These are phyloP conservation scores for Sebastes hubbsi DNA, from an alignment of 2,797 vertebrate genomes.

Conservation along the genomic window DNA sequence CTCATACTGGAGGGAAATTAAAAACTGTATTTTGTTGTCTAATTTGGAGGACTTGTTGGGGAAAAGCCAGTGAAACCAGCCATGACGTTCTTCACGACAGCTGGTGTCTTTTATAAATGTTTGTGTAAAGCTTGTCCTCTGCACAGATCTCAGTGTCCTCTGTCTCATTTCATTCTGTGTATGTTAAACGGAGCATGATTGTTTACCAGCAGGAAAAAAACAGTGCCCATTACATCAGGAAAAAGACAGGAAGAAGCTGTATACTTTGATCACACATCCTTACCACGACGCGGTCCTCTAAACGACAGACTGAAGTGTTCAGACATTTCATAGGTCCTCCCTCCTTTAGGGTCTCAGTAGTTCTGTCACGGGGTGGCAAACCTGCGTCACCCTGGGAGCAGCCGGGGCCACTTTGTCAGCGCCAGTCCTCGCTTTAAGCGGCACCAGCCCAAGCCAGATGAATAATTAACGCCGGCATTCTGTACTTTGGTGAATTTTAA, in stretches of 20 bases:
- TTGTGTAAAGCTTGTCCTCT: constrained; percentile 19
- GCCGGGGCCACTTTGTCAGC: constrained; percentile 72
- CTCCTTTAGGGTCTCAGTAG: constrained; percentile 23
- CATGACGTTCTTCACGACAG: constrained; percentile 13
- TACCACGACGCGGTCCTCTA: background rate
- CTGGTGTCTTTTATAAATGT: constrained; percentile 28
- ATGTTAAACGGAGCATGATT: constrained; percentile 63
- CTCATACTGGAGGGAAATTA: background rate
- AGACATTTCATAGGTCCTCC: constrained; percentile 8
- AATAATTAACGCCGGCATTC: constrained; percentile 83
- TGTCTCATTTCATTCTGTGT: constrained; percentile 42
- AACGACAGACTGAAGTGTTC: background rate
- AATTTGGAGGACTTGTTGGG: background rate
- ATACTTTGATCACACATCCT: background rate
- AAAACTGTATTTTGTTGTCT: background rate
- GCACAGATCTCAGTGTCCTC: constrained; percentile 31
- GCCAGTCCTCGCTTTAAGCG: constrained; percentile 46
- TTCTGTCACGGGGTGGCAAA: constrained; percentile 61
- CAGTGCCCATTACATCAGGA: constrained; percentile 8
- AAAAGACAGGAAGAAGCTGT: background rate
- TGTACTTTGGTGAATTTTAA: constrained; percentile 85
- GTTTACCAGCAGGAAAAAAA: constrained; percentile 42
- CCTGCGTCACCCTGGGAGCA: constrained; percentile 49
- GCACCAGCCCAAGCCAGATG: constrained; percentile 68
- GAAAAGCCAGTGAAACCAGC: constrained; percentile 5